These are phyloP conservation scores for Hippocampus abdominalis DNA, from an alignment of 2,113 vertebrate genomes.

Conservation along the genomic window DNA sequence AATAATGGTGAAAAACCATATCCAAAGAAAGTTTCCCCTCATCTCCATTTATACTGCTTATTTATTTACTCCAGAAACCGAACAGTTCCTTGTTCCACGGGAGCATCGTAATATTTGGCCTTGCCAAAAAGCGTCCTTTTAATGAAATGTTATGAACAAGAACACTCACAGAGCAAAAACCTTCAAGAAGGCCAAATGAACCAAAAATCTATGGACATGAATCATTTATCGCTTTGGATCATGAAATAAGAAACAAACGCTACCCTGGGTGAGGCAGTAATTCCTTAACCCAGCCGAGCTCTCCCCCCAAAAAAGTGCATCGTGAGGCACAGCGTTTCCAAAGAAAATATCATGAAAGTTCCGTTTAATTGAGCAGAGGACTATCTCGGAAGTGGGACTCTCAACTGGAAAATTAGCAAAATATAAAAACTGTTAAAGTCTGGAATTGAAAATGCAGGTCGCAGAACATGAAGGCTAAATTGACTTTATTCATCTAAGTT, in stretches of 20 bases:
- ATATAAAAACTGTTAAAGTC: background rate
- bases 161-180: background rate
- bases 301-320: background rate
- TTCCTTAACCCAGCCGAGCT: background rate
- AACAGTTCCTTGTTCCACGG: background rate
- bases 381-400: background rate
- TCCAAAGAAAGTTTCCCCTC: slow-evolving; percentile 1
- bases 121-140: background rate
- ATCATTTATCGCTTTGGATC: background rate
- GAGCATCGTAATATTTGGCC: background rate
- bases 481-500: background rate
- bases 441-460: slow-evolving; percentile 1
- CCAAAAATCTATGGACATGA: background rate
- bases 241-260: background rate
- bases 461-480: background rate
- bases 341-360: background rate
- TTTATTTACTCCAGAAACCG: background rate
- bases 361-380: background rate
- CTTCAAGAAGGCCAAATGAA: background rate
- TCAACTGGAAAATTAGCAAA: slow-evolving; percentile 7
- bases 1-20: slow-evolving; percentile 13
- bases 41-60: slow-evolving; percentile 21
- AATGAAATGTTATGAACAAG: background rate
- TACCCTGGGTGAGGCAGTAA: too few species aligned
- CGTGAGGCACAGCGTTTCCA: background rate